Percentiles rank a stretch among this genome's conserved stretches.
Conservation (phyloP, 1,140 invertebrate genomes). For the Drosophila hydei region DNA sequence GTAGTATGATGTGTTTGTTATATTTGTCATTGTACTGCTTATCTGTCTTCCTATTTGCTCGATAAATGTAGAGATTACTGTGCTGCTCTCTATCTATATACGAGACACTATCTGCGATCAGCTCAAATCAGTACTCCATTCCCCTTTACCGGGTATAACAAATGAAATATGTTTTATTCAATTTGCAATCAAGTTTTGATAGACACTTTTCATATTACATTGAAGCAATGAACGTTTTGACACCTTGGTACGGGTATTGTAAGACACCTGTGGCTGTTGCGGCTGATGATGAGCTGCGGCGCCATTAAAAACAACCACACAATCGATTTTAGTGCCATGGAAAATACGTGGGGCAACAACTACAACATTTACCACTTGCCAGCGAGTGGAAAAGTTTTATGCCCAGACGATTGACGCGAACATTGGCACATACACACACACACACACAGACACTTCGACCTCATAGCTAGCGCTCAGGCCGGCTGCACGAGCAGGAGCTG, state of each 20-base stretch:
- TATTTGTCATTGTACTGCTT: not conserved
- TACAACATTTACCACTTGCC: slow-evolving; percentile 23
- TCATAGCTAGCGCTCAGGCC: too few relatives aligned
- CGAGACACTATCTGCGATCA: too few relatives aligned
- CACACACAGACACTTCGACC: too few relatives aligned
- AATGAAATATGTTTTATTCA: too few relatives aligned
- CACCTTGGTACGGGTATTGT: not conserved
- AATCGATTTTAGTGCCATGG: slow-evolving; percentile 30
- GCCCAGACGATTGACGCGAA: slow-evolving; percentile 31
- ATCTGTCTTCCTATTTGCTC: not conserved
- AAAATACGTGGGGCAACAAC: slow-evolving; percentile 2
- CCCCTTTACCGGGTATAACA: too few relatives aligned
- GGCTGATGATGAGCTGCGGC: slow-evolving; percentile 7
- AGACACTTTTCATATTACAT: not conserved
- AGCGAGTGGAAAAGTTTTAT: slow-evolving; percentile 24
- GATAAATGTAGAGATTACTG: too few relatives aligned
- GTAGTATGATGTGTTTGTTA: too few relatives aligned
- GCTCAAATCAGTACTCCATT: too few relatives aligned
- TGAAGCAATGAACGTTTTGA: not conserved
- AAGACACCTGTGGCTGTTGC: slow-evolving; percentile 4
- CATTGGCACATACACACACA: not conserved
- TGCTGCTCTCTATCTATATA: too few relatives aligned
- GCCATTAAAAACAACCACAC: slow-evolving; percentile 15
- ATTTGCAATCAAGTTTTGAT: too few relatives aligned
- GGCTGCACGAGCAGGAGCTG: not conserved